Evolutionary conservation across 2,113 vertebrate species (phyloP), one percentile per base, ranked within the genome.

Genomic region (Haplochromis vanheusdeni): DNA sequence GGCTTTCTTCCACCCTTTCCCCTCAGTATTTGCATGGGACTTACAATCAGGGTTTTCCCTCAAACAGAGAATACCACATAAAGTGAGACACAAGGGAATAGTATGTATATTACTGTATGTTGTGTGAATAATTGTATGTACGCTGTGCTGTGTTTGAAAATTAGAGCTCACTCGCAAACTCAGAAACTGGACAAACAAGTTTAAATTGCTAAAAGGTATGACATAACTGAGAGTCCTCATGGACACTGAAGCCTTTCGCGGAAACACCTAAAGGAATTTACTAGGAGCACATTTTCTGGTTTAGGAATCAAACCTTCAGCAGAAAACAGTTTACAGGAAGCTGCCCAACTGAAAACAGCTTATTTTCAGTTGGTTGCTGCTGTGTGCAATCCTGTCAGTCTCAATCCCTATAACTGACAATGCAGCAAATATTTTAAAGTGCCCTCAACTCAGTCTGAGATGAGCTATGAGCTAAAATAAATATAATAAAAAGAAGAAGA

Each of bases 11-110:
- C 54, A 75, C 54, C 75, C 51, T 79, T 90, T 88, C 75, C 90
- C 86, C 54, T 91, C 81, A 92, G 21, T 84, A 92, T 94, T 92
- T 91, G 85, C 89, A 91, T 92, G 52, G 82, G 37, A 10, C 77
- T 87, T 28, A 47, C 16, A 40, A 6, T 35, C 17, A 83, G 93
- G 94, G 91, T 79, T 94, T 94, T 79, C 81, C 92, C 92, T 87
- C 23, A 58, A 73, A 83, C 77, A 80, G 13, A 70, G 10, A 73
- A 31, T 31, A 60, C 21, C 28, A 82, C 7, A 42, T 26, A 58
- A 28, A 82, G 7, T 83, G 37, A 86, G 82, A 84, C 40, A 79
- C n/a, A 19, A 16, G 16, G n/a, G 52, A 52, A 55, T 56, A 47
- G 35, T 9, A 49, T 84, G 28, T 54, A 79, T 47, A 55, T 62